Percentiles rank a stretch among this genome's conserved stretches.
Evolutionary conservation across 2,113 vertebrate genomes (phyloP).

Genomic region (Gadus chalcogrammus): DNA sequence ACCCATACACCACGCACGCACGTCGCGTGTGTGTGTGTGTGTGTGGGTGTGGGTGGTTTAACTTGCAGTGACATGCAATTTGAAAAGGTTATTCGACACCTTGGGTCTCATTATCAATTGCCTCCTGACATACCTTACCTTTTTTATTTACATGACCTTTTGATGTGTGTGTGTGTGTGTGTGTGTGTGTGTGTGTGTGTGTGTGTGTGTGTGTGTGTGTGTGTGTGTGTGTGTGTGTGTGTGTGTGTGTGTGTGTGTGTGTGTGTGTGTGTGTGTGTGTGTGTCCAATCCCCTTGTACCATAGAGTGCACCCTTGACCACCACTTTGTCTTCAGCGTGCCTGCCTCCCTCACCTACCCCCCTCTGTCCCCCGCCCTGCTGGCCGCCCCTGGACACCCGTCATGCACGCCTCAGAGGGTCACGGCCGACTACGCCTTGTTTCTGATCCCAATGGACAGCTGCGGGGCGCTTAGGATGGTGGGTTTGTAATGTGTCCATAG

Average conservation of each 20-base stretch:
- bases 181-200: constrained; percentile 17
- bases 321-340: constrained; percentile 76
- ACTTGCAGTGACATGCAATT: constrained; percentile 39
- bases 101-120: constrained; percentile 57
- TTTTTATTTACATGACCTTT: constrained; percentile 57
- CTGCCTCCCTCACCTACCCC: constrained; percentile 64
- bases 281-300: constrained; percentile 19
- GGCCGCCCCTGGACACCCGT: constrained; percentile 52
- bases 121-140: constrained; percentile 59
- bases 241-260: constrained; percentile 7
- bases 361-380: constrained; percentile 64
- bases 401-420: constrained; percentile 65
- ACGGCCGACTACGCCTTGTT: constrained; percentile 68
- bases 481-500: constrained; percentile 22
- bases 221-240: constrained; percentile 11
- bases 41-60: constrained; percentile 22
- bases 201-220: constrained; percentile 11
- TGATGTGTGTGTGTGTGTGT: constrained; percentile 8
- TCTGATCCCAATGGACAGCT: constrained; percentile 73
- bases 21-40: too few relatives aligned
- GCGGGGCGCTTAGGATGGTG: constrained; percentile 69
- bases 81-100: constrained; percentile 49
- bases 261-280: constrained; percentile 15
- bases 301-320: constrained; percentile 74
- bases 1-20: too few relatives aligned